These are phyloP conservation scores for Trochalopteron elliotii DNA, from an alignment of 2,113 vertebrate species.

Conservation along the genomic window DNA sequence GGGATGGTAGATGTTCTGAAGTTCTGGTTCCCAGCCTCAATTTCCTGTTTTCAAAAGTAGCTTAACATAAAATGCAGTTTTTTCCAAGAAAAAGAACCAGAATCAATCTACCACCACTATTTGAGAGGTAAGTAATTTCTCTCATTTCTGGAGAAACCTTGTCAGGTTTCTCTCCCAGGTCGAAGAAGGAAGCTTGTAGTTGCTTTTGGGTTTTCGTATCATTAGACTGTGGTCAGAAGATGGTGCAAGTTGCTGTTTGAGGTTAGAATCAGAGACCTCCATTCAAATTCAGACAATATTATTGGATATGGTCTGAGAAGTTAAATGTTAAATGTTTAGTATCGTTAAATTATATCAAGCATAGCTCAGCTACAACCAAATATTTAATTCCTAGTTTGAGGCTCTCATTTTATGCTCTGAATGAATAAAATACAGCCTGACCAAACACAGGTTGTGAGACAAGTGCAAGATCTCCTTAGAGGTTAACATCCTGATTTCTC, in stretches of 20 bases:
- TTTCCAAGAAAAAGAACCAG: neutral
- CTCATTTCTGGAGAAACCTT: neutral
- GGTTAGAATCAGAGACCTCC: neutral
- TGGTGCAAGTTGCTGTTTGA: neutral
- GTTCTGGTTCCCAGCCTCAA: neutral
- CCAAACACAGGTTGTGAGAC: neutral
- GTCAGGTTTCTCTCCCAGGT: neutral
- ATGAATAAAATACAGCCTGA: neutral
- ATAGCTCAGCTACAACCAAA: neutral
- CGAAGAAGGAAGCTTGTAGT: neutral
- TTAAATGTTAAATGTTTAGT: neutral
- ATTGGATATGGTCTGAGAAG: neutral
- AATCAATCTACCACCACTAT: neutral
- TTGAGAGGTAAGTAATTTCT: neutral
- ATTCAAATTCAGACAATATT: neutral
- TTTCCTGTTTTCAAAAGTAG: neutral
- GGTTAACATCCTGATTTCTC: slow-evolving; percentile 22
- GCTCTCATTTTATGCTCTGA: neutral
- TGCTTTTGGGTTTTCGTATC: neutral
- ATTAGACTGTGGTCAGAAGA: neutral
- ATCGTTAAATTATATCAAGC: neutral
- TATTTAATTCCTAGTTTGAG: neutral
- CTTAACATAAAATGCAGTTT: neutral
- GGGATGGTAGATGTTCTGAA: neutral
- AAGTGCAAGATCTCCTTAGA: neutral